Conservation (phyloP, 2,888 invertebrate species). For the Drosophila meridionalis region DNA sequence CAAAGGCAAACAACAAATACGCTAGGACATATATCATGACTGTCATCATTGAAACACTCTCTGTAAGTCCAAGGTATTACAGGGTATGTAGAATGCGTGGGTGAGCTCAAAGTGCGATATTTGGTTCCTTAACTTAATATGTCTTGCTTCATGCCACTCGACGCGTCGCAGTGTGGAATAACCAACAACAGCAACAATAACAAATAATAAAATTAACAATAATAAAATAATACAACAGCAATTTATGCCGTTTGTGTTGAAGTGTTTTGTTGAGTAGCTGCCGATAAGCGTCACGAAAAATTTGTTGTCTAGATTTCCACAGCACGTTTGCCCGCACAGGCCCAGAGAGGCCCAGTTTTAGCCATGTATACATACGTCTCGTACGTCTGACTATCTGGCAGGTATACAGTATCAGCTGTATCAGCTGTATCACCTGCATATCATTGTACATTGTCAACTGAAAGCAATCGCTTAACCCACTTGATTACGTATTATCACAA, state of each 20-base stretch:
- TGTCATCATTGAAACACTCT: background rate
- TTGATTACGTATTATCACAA: conserved; percentile 28
- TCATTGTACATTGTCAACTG: background rate
- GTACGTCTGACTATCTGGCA: conserved; percentile 3
- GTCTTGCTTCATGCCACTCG: background rate
- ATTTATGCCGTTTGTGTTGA: conserved; percentile 23
- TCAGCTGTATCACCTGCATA: conserved; percentile 6
- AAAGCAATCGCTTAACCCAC: conserved; percentile 17
- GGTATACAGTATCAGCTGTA: background rate
- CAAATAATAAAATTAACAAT: background rate
- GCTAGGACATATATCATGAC: background rate
- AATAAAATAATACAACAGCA: conserved; percentile 13
- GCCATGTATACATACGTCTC: background rate
- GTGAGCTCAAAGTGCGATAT: background rate
- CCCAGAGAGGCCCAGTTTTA: conserved; percentile 29
- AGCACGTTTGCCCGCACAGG: conserved; percentile 35
- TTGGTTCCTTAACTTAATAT: background rate
- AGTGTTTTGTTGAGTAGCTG: conserved; percentile 48
- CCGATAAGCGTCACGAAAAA: conserved; percentile 58
- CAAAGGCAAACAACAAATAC: background rate
- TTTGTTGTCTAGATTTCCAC: conserved; percentile 61
- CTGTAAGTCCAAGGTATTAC: background rate
- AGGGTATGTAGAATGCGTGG: conserved; percentile 1
- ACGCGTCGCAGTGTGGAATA: background rate
- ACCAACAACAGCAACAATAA: background rate